Conservation (phyloP, 2,797 vertebrate species). For the Potorous gilbertii region DNA sequence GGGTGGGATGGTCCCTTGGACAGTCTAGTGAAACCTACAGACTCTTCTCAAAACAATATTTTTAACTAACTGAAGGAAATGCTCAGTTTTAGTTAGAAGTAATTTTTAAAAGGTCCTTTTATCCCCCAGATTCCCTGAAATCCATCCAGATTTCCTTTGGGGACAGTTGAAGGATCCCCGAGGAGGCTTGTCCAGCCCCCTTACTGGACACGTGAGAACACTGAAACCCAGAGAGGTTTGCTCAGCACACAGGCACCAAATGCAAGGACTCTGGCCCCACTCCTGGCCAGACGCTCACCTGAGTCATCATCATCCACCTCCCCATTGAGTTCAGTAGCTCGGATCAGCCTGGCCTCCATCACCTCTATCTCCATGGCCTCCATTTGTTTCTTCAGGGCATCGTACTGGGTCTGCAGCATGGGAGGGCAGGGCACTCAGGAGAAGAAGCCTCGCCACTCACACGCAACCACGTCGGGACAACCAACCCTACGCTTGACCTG, state of each 20-base stretch:
- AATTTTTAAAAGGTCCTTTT: background rate
- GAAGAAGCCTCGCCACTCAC: background rate
- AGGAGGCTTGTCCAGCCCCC: background rate
- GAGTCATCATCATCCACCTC: constrained; percentile 94
- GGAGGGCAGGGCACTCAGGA: rapidly evolving
- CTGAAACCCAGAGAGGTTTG: constrained; percentile 67
- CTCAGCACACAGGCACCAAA: background rate
- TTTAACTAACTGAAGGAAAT: background rate
- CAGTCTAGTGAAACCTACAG: background rate
- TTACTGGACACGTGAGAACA: background rate
- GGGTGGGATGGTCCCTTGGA: background rate
- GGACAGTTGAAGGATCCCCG: background rate
- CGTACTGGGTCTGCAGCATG: constrained; percentile 90
- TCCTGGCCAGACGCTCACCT: constrained; percentile 83
- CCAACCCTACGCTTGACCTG: background rate
- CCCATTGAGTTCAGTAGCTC: constrained; percentile 94
- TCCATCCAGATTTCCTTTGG: background rate
- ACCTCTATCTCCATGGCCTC: constrained; percentile 98
- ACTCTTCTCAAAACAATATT: background rate
- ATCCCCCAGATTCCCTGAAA: background rate
- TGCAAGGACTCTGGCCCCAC: background rate
- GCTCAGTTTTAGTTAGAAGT: background rate
- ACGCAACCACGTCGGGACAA: background rate
- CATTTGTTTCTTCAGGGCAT: constrained; percentile 94
- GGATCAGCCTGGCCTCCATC: constrained; percentile 97